Evolutionary conservation across 2,888 invertebrate genomes (phyloP), one percentile per base, ranked within the genome.

Genomic region (Biston betularia): DNA sequence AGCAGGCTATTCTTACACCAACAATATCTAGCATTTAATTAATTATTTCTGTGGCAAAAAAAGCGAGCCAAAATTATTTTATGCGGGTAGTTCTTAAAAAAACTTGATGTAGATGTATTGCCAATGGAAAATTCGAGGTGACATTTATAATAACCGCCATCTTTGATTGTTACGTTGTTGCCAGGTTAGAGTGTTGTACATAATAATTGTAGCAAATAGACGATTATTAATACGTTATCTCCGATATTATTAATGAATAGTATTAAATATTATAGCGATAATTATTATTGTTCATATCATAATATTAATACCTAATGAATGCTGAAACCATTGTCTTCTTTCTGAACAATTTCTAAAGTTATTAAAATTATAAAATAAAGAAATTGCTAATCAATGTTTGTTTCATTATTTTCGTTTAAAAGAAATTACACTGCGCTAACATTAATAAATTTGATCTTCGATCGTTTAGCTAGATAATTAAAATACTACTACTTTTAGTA

Each of bases 341-440:
- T 96, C 94, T 94, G 95, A 96, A 95, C 94, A 94, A 95, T 96
- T 96, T 96, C 96, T 96, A 96, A 96, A 96, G 96, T 96, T 94
- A 94, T 94, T 94, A 92, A 83, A 94, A 92, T 92, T 92, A 90
- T n/a, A 93, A 92, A 94, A 92, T 93, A 94, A 94, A 93, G 90
- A 93, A 93, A 93, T 92, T 93, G 92, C 92, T 93, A 93, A 92
- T 92, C 92, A 82, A 61, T 77, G 76, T 76, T 84, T 79, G 85
- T 90, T 90, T 92, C 65, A 85, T 84, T 89, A 50, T 59, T 56
- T 57, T 46, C 24, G 24, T 24, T 24, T 24, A 24, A 24, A 24
- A 24, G 3, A 24, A 24, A 24, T 24, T 2, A 24, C 1, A 24
- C 3, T 24, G 24, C 3, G 3, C 3, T 3, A 24, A 24, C 1